phyloP scores from a whole-genome alignment of 2,797 vertebrate species.

The Buphagus erythrorhynchus region DNA sequence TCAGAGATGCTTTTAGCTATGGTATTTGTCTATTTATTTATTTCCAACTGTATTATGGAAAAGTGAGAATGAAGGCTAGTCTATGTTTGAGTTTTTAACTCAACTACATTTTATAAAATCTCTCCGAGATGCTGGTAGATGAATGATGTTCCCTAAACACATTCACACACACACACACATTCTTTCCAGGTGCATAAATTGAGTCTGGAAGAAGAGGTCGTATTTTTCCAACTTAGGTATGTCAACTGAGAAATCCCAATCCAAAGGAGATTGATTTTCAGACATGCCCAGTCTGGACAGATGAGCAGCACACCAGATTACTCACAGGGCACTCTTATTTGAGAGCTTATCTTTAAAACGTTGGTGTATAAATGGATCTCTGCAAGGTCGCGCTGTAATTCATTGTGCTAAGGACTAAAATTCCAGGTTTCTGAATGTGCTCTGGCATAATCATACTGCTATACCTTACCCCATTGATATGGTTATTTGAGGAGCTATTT shows the following conservation, averaged over 20 bases:
- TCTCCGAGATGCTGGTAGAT: not conserved
- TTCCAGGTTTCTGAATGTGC: not conserved
- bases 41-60: not conserved
- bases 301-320: conserved; percentile 20
- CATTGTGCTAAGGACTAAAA: not conserved
- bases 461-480: fast-evolving
- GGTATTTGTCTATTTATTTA: not conserved
- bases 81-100: not conserved
- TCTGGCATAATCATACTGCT: not conserved
- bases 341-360: conserved; percentile 34
- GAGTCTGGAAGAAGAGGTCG: not conserved
- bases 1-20: not conserved
- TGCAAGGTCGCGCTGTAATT: not conserved
- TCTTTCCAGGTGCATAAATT: not conserved
- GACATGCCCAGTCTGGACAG: not conserved
- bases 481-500: not conserved
- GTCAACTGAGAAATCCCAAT: not conserved
- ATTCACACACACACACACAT: not conserved
- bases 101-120: not conserved
- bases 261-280: conserved; percentile 25
- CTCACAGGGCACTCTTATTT: not conserved
- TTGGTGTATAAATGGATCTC: not conserved
- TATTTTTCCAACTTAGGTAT: not conserved
- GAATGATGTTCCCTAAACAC: not conserved
- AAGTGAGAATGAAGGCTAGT: not conserved